Evolutionary conservation across 2,888 invertebrate species (phyloP), one percentile per base, ranked within the genome.

Genomic region (Cryptophagus acutangulus): DNA sequence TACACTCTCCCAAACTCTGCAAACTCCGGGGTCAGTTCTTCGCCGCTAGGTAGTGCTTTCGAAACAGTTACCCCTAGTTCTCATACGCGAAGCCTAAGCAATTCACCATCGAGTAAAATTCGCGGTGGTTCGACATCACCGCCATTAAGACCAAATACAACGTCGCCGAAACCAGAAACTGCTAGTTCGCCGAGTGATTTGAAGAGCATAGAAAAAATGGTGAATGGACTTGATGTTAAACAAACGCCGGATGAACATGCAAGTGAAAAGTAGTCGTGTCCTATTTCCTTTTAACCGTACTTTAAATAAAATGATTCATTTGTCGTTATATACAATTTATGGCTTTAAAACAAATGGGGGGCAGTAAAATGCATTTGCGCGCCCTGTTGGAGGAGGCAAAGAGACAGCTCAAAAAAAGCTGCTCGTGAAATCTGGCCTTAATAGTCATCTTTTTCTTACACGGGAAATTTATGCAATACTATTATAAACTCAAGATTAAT

Each of bases 151-250:
- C 79, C 74, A n/a, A 55, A 78, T 59, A 73, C 79, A 53, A 65
- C 77, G 59, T 72, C 74, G 2, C 77, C 76, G 18, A 71, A 71
- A 55, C 68, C 69, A 38, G 68, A 62, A 47, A 57, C 71, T 59
- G 63, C 64, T 37, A 77, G 75, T 48, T 78, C 79, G 24, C 79
- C 85, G 29, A 87, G 83, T 47, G 93, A 94, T 72, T 79, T 95
- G 55, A 93, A 93, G 72, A 92, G 86, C 70, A 95, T 95, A 74
- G 94, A 95, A 73, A 90, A 93, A 69, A 94, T 94, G 94, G 92
- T 95, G 55, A 94, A 93, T 71, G 94, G 93, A 10, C 75, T 94
- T 49, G 93, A 94, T 69, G 88, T 90, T 53, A 87, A 87, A 68
- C 79, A 82, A 53, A 77, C 14, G 8, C 6, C 43, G 45, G 66